phyloP scores from a whole-genome alignment of 1,140 invertebrate species.

The Sinonovacula constricta region DNA sequence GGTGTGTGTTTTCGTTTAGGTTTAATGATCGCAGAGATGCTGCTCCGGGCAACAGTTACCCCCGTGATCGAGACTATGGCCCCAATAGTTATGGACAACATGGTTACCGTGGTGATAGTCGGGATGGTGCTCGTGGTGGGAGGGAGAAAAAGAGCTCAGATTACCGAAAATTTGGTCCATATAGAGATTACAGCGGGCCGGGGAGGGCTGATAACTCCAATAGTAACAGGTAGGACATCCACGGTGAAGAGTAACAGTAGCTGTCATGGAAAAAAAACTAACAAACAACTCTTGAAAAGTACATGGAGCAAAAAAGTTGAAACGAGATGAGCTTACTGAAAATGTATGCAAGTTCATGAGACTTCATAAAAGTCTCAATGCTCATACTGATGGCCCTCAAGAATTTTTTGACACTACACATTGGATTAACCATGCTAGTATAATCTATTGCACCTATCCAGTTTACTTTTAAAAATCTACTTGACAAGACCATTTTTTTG shows the following conservation, averaged over 20 bases:
- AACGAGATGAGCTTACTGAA: too few relatives aligned
- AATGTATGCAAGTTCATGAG: too few relatives aligned
- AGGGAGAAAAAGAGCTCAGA: too few relatives aligned
- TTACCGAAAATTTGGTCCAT: constrained; percentile 43
- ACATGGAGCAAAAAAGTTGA: neutral
- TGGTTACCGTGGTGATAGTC: constrained; percentile 21
- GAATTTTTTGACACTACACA: too few relatives aligned
- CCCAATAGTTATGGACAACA: constrained; percentile 32
- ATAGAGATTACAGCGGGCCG: constrained; percentile 36
- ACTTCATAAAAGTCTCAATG: too few relatives aligned
- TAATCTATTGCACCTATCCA: too few relatives aligned
- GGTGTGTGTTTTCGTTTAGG: constrained; percentile 30
- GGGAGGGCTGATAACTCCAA: constrained; percentile 12
- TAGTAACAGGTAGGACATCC: constrained; percentile 50
- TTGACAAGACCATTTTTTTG: too few relatives aligned
- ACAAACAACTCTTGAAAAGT: neutral
- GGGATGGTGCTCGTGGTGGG: neutral
- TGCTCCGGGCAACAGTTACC: neutral
- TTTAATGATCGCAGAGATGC: constrained; percentile 49
- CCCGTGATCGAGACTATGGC: constrained; percentile 26
- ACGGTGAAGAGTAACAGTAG: too few relatives aligned
- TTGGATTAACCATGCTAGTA: too few relatives aligned
- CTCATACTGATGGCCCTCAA: too few relatives aligned
- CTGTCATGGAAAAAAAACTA: too few relatives aligned
- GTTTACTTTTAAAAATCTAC: too few relatives aligned